These are phyloP conservation scores for Mayetiola destructor DNA, from an alignment of 2,888 invertebrate genomes.

Conservation along the genomic window DNA sequence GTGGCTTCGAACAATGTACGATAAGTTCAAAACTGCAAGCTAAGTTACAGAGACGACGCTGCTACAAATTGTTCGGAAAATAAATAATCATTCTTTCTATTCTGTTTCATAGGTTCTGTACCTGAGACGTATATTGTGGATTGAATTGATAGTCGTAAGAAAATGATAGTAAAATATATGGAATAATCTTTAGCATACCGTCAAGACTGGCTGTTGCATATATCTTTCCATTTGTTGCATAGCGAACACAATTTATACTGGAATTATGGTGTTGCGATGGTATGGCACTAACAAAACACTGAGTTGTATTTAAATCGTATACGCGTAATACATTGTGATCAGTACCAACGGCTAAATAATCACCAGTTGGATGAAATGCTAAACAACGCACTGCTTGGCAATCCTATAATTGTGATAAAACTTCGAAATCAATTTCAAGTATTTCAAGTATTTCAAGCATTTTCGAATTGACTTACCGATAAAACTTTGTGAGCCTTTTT, in stretches of 20 bases:
- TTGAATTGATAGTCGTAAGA: too few relatives aligned
- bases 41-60: too few relatives aligned
- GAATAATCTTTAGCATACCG: too few relatives aligned
- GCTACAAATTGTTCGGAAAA: too few relatives aligned
- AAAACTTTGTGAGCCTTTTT: conserved; percentile 95
- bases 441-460: not conserved
- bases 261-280: conserved; percentile 72
- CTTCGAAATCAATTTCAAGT: not conserved
- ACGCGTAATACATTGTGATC: conserved; percentile 78
- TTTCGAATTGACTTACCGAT: conserved; percentile 33
- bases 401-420: conserved; percentile 39
- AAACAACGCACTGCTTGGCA: conserved; percentile 80
- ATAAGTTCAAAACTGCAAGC: too few relatives aligned
- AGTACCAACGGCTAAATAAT: conserved; percentile 85
- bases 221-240: conserved; percentile 33
- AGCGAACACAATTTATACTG: conserved; percentile 62
- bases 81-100: too few relatives aligned
- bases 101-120: too few relatives aligned
- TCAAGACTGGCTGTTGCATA: conserved; percentile 81
- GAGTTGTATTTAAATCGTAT: conserved; percentile 89
- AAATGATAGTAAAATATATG: too few relatives aligned
- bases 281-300: conserved; percentile 87
- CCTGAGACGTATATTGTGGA: too few relatives aligned
- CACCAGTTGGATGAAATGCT: conserved; percentile 91
- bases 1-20: too few relatives aligned